Conservation (phyloP, 2,888 invertebrate species). For the Orthonychiurus folsomi region DNA sequence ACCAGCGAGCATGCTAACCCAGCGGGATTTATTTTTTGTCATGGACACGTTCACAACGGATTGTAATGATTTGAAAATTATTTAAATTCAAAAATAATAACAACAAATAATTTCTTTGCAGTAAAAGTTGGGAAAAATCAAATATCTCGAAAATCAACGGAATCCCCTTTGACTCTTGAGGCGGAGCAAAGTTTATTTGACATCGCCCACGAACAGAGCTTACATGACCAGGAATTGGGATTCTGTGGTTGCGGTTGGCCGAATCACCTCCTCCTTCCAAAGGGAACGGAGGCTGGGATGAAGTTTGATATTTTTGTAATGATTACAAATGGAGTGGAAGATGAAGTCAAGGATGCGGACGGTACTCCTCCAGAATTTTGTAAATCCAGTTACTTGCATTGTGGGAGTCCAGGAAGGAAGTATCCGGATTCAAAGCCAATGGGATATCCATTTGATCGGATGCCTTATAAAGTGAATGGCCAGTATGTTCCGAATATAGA, state of each 20-base stretch:
- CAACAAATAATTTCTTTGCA: too few relatives aligned
- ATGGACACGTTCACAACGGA: not conserved
- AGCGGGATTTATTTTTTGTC: not conserved
- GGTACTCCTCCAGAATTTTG: not conserved
- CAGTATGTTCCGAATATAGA: not conserved
- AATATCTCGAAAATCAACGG: not conserved
- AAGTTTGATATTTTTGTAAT: not conserved
- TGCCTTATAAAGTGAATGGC: not conserved
- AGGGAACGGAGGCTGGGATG: not conserved
- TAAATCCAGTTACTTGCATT: not conserved
- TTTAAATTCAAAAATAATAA: too few relatives aligned
- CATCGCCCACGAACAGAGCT: not conserved
- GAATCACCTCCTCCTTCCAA: not conserved
- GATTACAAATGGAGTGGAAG: not conserved
- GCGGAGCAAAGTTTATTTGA: not conserved
- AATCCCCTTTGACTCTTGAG: not conserved
- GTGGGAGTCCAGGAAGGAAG: not conserved
- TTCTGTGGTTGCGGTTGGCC: slow-evolving; percentile 3
- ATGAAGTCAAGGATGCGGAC: not conserved
- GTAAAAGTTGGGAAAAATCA: not conserved
- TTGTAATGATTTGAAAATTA: too few relatives aligned
- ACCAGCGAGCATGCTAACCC: not conserved
- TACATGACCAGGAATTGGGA: too few relatives aligned
- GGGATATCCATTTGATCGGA: slow-evolving; percentile 2
- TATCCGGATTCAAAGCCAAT: slow-evolving; percentile 3